Base-by-base conservation (phyloP, 2,888 invertebrate genomes). In the Thysanoteuthis rhombus region DNA sequence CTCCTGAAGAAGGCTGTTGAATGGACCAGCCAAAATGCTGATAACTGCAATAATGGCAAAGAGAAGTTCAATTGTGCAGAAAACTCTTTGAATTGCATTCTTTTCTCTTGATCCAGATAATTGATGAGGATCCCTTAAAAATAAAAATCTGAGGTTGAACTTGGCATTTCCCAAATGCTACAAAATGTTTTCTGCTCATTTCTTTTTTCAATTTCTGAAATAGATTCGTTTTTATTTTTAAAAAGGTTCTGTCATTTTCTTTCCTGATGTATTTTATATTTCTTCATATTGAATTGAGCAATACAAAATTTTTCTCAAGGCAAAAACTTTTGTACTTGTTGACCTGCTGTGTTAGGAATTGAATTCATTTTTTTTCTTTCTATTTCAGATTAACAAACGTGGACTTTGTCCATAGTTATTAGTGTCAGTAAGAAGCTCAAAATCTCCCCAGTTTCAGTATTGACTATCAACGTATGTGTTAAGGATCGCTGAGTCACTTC, bases 371-470 rank as follows among this genome's bases (percentile, higher is more conserved):
- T 75, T n/a, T 75, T 75, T 75, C n/a, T 75, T 75, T 75, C 36
- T 75, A 75, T 75, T 75, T 75, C 75, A 75, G 75, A 75, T 75
- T 75, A 75, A 75, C 75, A 75, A 75, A 75, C 75, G n/a, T 75
- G 75, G 75, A 75, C 75, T 75, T 75, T 75, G 75, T 75, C 75
- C 75, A 36, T 75, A 75, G 75, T 75, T 36, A n/a, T 75, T 75
- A 75, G 75, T 75, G 75, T 75, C n/a, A 75, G 75, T 75, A n/a
- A 75, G 75, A 75, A 75, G 75, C 75, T 75, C 75, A 75, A 75
- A 75, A 75, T 75, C 75, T 75, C 75, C 75, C 75, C 75, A n/a
- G 75, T 75, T 75, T 75, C 75, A 75, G 75, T 75, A 16, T 75
- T 75, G 75, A 75, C 75, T 75, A 75, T 75, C 75, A 75, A 75